Evolutionary conservation across 2,888 invertebrate species (phyloP), one percentile per base, ranked within the genome.

Genomic region (Perizoma affinitatum): DNA sequence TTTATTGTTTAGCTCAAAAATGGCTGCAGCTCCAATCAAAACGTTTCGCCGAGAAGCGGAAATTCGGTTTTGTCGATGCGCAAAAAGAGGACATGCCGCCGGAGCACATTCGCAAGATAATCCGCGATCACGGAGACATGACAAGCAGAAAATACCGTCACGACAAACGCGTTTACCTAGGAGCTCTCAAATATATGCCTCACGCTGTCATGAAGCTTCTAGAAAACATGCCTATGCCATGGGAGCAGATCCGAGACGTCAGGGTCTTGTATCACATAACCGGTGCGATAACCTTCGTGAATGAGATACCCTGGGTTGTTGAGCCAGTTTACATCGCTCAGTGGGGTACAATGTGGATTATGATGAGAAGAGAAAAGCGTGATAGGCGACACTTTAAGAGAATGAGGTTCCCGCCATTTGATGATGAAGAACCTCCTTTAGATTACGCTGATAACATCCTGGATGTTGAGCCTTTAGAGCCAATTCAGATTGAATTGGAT

Each of bases 331-430:
- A 99, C 83, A 98, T 99, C 70, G 99, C 99, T 0, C 99, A 99
- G 82, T 99, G 99, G 99, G 99, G 99, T 46, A 98, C 99, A 0
- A 99, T 99, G 99, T 99, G 99, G 99, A 99, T 99, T 73, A 99
- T 99, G 99, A 99, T 99, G 99, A 94, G 99, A 71, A 94, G 99
- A 73, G 99, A 99, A 83, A 99, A 99, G 87, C 94, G 99, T 67
- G 99, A 99, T 93, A 96, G 99, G 83, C 95, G 99, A 38, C 99
- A 99, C 86, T 99, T 99, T 85, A 99, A 99, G 87, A 94, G 99
- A 73, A 99, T 99, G 99, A 94, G 99, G 71, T 99, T 99, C 85
- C 99, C 99, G 9, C 99, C 99, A 0, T 99, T 99, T 85, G 99
- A 99, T 84, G 99, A 99, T 87, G 99, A 99, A 88, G 99, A 99